These are phyloP conservation scores for Helicoverpa armigera DNA, from an alignment of 1,140 invertebrate genomes.

Conservation along the genomic window DNA sequence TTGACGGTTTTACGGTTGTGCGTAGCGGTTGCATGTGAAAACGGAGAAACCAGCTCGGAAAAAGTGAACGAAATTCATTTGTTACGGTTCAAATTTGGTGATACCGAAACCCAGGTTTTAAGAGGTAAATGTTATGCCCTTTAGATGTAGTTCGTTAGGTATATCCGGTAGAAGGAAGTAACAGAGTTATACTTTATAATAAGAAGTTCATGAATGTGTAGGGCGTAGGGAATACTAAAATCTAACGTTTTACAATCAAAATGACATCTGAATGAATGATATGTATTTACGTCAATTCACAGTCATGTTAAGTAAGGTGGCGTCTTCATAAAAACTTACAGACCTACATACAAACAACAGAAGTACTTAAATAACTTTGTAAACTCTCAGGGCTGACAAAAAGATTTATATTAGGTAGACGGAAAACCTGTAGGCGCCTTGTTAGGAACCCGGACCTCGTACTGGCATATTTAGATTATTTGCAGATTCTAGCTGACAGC, in stretches of 20 bases:
- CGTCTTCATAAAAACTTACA: too few relatives aligned
- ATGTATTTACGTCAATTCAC: too few relatives aligned
- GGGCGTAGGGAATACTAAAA: too few relatives aligned
- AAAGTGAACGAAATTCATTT: constrained; percentile 29
- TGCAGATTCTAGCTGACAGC: neutral
- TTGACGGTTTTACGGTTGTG: neutral
- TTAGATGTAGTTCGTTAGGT: neutral
- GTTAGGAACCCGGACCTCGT: constrained; percentile 9
- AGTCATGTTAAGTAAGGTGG: too few relatives aligned
- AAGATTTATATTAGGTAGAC: neutral
- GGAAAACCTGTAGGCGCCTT: neutral
- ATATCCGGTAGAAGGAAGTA: neutral
- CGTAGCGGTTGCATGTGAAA: constrained; percentile 24
- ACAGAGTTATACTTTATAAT: too few relatives aligned
- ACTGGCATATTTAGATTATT: constrained; percentile 26
- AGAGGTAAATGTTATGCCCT: constrained; percentile 1
- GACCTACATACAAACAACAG: too few relatives aligned
- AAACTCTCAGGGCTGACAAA: neutral
- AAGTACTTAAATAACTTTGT: neutral
- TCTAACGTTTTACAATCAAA: too few relatives aligned
- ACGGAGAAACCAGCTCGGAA: constrained; percentile 1
- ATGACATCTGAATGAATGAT: too few relatives aligned
- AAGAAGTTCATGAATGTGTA: too few relatives aligned
- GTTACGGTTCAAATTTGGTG: neutral
- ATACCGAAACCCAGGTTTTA: neutral